Evolutionary conservation across 2,888 invertebrate genomes (phyloP).

Genomic region (Cryptus armator): DNA sequence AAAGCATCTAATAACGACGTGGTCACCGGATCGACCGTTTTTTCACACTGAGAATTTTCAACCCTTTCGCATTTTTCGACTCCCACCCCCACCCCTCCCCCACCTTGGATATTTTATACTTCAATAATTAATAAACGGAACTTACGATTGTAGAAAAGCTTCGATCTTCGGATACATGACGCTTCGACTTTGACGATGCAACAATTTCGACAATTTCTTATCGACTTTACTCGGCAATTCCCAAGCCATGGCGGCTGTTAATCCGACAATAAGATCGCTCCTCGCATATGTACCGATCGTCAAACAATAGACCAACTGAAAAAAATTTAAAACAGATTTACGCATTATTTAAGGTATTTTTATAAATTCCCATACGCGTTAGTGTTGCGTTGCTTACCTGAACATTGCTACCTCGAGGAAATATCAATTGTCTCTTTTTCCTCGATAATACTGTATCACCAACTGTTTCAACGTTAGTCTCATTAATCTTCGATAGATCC

Average conservation of each 20-base stretch:
- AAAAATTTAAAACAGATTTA: conserved; percentile 38
- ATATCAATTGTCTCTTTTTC: conserved; percentile 87
- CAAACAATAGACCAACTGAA: conserved; percentile 87
- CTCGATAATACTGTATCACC: conserved; percentile 84
- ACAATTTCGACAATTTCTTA: conserved; percentile 78
- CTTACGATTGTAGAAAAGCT: conserved; percentile 88
- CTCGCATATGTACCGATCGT: conserved; percentile 87
- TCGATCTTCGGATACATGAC: conserved; percentile 88
- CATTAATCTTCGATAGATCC: background rate
- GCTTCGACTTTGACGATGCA: conserved; percentile 88
- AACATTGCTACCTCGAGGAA: conserved; percentile 88
- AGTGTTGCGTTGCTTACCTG: conserved; percentile 85
- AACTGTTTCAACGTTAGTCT: background rate
- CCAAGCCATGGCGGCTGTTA: conserved; percentile 92
- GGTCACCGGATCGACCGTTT: too few relatives aligned
- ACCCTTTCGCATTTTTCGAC: too few relatives aligned
- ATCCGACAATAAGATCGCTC: conserved; percentile 89
- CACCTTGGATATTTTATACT: background rate
- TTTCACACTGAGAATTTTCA: too few relatives aligned
- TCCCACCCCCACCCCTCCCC: too few relatives aligned
- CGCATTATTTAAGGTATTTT: background rate
- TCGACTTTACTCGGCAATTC: conserved; percentile 87
- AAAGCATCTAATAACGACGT: too few relatives aligned
- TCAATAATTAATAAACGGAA: conserved; percentile 64
- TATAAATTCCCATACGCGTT: conserved; percentile 10